These are phyloP conservation scores for Callionymus lyra DNA, from an alignment of 2,113 vertebrate genomes.

Conservation along the genomic window DNA sequence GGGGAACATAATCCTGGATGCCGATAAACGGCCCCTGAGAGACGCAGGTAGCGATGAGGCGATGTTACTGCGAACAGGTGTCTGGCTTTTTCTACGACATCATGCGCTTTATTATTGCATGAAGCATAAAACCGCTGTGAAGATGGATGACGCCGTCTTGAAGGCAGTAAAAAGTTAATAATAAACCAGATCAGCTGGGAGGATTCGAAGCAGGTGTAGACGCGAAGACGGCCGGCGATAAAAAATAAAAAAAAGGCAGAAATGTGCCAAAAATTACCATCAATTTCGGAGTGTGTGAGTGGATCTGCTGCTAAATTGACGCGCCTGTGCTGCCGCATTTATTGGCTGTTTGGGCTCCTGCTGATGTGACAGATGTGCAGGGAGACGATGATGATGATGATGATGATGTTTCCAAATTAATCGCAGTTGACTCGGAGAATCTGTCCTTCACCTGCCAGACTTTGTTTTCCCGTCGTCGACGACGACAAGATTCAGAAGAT, in stretches of 20 bases:
- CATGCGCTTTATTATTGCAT: slow-evolving; percentile 8
- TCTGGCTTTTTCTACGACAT: slow-evolving; percentile 13
- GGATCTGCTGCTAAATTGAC: no score
- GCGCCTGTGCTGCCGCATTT: slow-evolving; percentile 20
- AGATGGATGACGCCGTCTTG: slow-evolving; percentile 2
- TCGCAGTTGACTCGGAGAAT: slow-evolving; percentile 21
- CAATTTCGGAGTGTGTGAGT: slow-evolving; percentile 1
- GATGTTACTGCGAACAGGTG: slow-evolving; percentile 30
- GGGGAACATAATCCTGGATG: slow-evolving; percentile 7
- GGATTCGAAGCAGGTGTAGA: slow-evolving; percentile 8
- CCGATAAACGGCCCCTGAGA: slow-evolving; percentile 24
- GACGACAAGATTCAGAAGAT: no score
- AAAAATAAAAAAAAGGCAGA: slow-evolving; percentile 10
- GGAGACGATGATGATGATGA: slow-evolving; percentile 21
- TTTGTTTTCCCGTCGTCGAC: no score
- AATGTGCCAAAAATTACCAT: slow-evolving; percentile 15
- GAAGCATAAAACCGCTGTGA: not conserved
- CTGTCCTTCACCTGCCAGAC: no score
- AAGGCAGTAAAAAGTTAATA: not conserved
- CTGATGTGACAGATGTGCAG: slow-evolving; percentile 60
- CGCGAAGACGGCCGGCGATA: slow-evolving; percentile 4
- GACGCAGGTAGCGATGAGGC: slow-evolving; percentile 12
- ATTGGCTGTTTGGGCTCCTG: slow-evolving; percentile 36
- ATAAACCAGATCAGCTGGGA: not conserved
- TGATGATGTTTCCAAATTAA: slow-evolving; percentile 42